A percentile compares a stretch with the other conserved stretches of the same genome.
Conservation (phyloP, 2,113 vertebrate species). For the Pelvicachromis taeniatus region DNA sequence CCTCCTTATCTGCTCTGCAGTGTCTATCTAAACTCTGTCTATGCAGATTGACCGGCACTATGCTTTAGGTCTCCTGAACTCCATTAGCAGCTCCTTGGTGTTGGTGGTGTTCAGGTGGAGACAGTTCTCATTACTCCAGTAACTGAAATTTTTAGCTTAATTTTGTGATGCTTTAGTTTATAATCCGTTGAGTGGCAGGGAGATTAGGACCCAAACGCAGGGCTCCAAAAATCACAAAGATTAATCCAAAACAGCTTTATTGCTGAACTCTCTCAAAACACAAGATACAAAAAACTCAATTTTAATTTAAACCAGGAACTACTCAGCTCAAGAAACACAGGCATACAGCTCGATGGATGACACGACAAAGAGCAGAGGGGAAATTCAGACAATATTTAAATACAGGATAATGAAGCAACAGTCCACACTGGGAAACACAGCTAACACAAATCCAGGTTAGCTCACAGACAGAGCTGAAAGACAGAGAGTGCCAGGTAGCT, state of each 20-base stretch:
- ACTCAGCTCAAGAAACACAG: neutral
- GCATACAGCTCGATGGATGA: neutral
- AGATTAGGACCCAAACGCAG: neutral
- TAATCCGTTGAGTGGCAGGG: neutral
- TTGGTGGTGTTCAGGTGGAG: too few species aligned
- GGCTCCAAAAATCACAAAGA: neutral
- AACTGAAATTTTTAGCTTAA: too few species aligned
- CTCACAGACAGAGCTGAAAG: neutral
- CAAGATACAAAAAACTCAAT: neutral
- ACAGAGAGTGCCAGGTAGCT: neutral
- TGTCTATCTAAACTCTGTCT: too few species aligned
- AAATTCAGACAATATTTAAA: accelerated
- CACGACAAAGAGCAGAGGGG: neutral
- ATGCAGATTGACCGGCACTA: too few species aligned
- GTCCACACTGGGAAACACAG: too few species aligned
- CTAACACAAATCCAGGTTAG: neutral
- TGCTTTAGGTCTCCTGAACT: too few species aligned
- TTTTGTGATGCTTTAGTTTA: too few species aligned
- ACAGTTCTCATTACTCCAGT: too few species aligned
- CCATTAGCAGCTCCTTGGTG: too few species aligned
- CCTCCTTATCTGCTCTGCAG: too few species aligned
- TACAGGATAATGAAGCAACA: neutral
- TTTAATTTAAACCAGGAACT: neutral
- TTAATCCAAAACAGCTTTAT: neutral
- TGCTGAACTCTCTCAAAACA: neutral